Percentiles rank a stretch among this genome's conserved stretches.
Conservation (phyloP, 2,113 vertebrate genomes). For the Pedetes capensis region DNA sequence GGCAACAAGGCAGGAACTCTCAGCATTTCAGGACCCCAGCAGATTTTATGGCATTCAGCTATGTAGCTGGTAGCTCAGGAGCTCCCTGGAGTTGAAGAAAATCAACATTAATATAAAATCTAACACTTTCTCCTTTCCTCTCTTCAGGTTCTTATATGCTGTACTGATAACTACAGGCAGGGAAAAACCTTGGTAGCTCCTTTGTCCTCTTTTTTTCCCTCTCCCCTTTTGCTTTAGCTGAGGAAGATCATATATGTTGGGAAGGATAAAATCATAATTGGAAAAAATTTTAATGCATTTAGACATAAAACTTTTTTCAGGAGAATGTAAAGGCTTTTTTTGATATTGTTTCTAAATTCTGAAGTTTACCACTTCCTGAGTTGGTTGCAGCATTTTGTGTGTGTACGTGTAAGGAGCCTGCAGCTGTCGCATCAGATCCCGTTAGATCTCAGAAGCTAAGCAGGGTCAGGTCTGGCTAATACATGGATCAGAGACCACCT, state of each 20-base stretch:
- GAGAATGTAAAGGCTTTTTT: not conserved
- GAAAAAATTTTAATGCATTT: not conserved
- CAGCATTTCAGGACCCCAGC: accelerated
- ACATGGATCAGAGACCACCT: too few relatives aligned
- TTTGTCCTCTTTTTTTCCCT: not conserved
- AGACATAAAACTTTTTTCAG: not conserved
- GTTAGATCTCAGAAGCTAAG: too few relatives aligned
- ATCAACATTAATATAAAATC: not conserved
- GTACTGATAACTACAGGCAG: not conserved
- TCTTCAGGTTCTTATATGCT: not conserved
- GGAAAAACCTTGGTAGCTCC: not conserved
- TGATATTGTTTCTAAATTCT: not conserved
- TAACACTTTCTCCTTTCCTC: too few relatives aligned
- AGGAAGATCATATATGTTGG: not conserved
- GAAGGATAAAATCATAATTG: too few relatives aligned
- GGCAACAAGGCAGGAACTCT: not conserved
- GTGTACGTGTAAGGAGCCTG: not conserved
- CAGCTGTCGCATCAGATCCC: too few relatives aligned
- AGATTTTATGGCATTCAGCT: not conserved
- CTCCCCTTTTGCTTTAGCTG: not conserved
- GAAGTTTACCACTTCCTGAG: not conserved
- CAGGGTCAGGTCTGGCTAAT: too few relatives aligned
- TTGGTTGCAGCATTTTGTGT: not conserved
- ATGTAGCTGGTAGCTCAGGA: not conserved
- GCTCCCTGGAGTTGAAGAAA: not conserved